Conservation (phyloP, 2,797 vertebrate species). For the Hirundo rustica region DNA sequence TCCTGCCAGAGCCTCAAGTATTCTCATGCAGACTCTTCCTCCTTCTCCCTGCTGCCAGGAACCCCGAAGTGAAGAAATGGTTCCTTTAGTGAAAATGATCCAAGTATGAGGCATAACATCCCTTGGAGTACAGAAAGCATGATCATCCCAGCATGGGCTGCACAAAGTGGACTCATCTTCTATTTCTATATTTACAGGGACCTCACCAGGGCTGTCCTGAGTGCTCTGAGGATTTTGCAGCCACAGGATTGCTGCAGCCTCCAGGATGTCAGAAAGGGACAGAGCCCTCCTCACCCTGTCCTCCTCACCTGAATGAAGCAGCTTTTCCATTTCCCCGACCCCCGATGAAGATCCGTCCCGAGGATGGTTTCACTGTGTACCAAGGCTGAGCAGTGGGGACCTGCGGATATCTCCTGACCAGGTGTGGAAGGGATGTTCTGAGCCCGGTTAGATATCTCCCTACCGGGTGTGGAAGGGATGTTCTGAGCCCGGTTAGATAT, state of each 20-base stretch:
- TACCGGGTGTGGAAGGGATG: not conserved
- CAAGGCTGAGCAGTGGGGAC: not conserved
- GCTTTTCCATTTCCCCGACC: not conserved
- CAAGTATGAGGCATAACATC: not conserved
- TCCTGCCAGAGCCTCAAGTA: not conserved
- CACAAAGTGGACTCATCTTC: not conserved
- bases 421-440: not conserved
- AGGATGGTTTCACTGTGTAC: not conserved
- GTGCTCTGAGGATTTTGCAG: not conserved
- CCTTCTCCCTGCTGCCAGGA: not conserved
- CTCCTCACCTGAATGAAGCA: not conserved
- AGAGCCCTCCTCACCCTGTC: no score
- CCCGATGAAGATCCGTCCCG: accelerated
- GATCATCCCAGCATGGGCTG: not conserved
- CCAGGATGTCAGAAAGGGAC: not conserved
- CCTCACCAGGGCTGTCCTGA: not conserved
- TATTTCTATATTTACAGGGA: not conserved
- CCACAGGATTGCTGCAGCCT: not conserved
- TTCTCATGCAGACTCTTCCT: not conserved
- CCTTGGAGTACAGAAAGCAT: not conserved
- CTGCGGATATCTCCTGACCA: not conserved
- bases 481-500: no score
- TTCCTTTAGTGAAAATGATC: not conserved
- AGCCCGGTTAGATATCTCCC: no score
- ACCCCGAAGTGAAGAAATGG: not conserved